phyloP scores from a whole-genome alignment of 2,888 invertebrate species.

The Galerucella nymphaeae region DNA sequence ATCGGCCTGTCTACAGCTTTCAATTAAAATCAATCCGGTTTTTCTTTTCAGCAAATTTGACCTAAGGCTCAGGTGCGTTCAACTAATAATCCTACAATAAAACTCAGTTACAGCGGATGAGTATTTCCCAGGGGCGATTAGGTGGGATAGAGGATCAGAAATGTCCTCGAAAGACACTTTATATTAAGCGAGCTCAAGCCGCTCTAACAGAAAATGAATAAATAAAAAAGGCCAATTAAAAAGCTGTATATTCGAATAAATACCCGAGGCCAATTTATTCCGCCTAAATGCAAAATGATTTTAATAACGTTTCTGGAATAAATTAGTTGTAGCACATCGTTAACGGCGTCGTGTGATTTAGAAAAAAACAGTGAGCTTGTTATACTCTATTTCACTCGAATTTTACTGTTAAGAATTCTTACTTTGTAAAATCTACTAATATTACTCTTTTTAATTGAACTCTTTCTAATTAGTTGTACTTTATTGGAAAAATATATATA shows the following conservation, averaged over 20 bases:
- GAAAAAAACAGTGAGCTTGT: too few species aligned
- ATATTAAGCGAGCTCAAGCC: neutral
- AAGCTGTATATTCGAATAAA: neutral
- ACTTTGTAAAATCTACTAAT: too few species aligned
- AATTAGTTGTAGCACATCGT: too few species aligned
- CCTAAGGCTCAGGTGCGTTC: neutral
- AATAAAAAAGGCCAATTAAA: neutral
- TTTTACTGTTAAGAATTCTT: too few species aligned
- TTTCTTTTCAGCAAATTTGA: neutral
- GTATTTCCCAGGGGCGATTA: conserved; percentile 1
- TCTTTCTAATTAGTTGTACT: too few species aligned
- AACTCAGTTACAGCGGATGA: conserved; percentile 3
- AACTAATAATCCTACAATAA: neutral
- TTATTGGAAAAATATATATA: too few species aligned
- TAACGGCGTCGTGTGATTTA: too few species aligned
- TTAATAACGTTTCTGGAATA: too few species aligned
- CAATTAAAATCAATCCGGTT: neutral
- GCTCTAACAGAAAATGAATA: neutral
- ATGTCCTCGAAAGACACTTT: neutral
- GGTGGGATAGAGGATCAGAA: neutral
- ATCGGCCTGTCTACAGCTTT: neutral
- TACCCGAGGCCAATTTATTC: too few species aligned
- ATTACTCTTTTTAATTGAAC: too few species aligned
- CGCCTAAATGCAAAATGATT: too few species aligned
- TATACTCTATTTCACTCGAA: too few species aligned